Evolutionary conservation across 1,140 invertebrate genomes (phyloP).

Genomic region (Pissodes strobi): DNA sequence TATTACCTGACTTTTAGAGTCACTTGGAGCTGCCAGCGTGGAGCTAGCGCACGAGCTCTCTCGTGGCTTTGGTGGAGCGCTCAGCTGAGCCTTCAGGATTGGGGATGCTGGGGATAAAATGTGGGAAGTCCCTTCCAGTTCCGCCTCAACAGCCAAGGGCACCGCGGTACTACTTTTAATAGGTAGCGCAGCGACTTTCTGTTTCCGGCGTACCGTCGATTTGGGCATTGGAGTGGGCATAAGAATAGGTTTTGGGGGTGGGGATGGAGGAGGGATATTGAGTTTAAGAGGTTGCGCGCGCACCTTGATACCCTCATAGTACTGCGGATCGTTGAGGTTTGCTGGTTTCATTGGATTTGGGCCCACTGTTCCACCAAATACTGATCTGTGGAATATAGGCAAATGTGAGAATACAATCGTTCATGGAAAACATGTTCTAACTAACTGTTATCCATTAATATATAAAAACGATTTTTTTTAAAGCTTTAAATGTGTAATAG

Average conservation of each 20-base stretch:
- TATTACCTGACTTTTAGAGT: slow-evolving; percentile 65
- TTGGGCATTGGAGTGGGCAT: slow-evolving; percentile 30
- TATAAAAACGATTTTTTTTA: too few relatives aligned
- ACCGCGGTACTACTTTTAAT: neutral
- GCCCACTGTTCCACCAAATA: slow-evolving; percentile 77
- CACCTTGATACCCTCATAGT: slow-evolving; percentile 77
- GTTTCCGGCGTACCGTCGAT: slow-evolving; percentile 17
- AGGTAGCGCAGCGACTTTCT: neutral
- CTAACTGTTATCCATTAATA: too few relatives aligned
- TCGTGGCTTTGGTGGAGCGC: slow-evolving; percentile 67
- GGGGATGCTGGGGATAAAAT: slow-evolving; percentile 63
- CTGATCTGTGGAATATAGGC: too few relatives aligned
- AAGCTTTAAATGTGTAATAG: too few relatives aligned
- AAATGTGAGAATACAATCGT: too few relatives aligned
- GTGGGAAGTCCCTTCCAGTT: slow-evolving; percentile 45
- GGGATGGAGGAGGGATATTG: slow-evolving; percentile 48
- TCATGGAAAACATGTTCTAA: too few relatives aligned
- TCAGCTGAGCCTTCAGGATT: slow-evolving; percentile 78
- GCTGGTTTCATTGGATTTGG: slow-evolving; percentile 70
- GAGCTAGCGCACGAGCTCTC: slow-evolving; percentile 38
- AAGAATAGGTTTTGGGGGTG: slow-evolving; percentile 32
- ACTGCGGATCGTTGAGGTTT: slow-evolving; percentile 63
- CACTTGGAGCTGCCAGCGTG: slow-evolving; percentile 56
- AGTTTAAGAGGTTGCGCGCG: slow-evolving; percentile 63
- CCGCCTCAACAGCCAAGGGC: slow-evolving; percentile 39